Conservation (phyloP, 2,888 invertebrate species). For the Camptogramma bilineatum region DNA sequence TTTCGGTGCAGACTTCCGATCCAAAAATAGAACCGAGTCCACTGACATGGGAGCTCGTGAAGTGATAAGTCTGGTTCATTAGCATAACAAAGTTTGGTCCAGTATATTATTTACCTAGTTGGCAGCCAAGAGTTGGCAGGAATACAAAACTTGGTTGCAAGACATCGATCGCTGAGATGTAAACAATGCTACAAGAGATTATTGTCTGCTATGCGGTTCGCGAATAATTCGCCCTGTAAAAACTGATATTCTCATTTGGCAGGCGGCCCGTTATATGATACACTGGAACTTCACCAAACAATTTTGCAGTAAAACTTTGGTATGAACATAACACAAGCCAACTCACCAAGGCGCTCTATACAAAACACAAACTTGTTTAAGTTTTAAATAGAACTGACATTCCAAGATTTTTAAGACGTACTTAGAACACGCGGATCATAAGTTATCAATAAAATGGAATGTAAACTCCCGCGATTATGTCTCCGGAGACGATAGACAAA, state of each 20-base stretch:
- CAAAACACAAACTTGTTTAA: too few species aligned
- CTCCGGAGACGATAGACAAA: too few species aligned
- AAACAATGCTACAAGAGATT: slow-evolving; percentile 35
- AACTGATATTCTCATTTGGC: slow-evolving; percentile 23
- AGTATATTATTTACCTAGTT: slow-evolving; percentile 35
- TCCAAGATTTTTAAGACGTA: too few species aligned
- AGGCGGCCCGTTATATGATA: slow-evolving; percentile 13
- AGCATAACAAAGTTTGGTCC: slow-evolving; percentile 20
- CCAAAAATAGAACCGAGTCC: slow-evolving; percentile 31
- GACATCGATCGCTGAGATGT: slow-evolving; percentile 26
- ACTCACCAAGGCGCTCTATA: not conserved
- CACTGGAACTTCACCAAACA: slow-evolving; percentile 22
- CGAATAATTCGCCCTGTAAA: not conserved
- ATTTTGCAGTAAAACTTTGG: not conserved
- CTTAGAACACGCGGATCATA: too few species aligned
- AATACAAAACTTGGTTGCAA: slow-evolving; percentile 11
- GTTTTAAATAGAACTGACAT: too few species aligned
- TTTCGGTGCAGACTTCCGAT: slow-evolving; percentile 21
- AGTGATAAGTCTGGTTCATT: slow-evolving; percentile 36
- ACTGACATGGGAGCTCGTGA: slow-evolving; percentile 24
- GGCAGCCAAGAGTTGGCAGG: slow-evolving; percentile 36
- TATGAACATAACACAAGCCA: not conserved
- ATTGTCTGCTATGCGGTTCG: slow-evolving; percentile 8
- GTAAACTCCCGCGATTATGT: too few species aligned
- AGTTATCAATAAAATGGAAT: too few species aligned